Conservation (phyloP, 2,888 invertebrate species). For the Mactromeris polynyma region DNA sequence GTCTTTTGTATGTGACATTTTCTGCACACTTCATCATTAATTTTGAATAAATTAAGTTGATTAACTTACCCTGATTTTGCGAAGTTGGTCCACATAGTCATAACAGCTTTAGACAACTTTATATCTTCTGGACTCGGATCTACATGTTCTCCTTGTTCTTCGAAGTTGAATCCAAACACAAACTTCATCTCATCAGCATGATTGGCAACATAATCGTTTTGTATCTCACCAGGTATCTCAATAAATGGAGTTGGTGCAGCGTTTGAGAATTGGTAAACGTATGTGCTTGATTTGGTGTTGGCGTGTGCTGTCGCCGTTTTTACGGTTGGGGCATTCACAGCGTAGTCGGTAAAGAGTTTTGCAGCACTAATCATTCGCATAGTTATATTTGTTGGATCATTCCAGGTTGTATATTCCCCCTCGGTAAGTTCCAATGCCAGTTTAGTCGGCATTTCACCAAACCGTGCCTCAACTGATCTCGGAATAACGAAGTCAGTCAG, state of each 20-base stretch:
- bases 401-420: slow-evolving; percentile 9
- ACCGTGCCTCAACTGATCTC: neutral
- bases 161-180: neutral
- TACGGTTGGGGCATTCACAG: slow-evolving; percentile 14
- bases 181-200: slow-evolving; percentile 19
- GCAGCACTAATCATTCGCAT: neutral
- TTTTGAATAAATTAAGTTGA: neutral
- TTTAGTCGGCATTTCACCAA: neutral
- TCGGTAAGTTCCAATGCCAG: neutral
- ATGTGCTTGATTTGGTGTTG: neutral
- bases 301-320: slow-evolving; percentile 6
- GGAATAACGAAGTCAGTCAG: slow-evolving; percentile 3
- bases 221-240: neutral
- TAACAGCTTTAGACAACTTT: slow-evolving; percentile 17
- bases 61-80: slow-evolving; percentile 19
- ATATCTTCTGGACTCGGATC: neutral
- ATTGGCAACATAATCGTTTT: neutral
- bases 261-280: slow-evolving; percentile 18
- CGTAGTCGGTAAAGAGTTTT: neutral
- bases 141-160: neutral
- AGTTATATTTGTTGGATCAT: neutral
- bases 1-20: too few relatives aligned
- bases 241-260: neutral
- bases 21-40: too few relatives aligned
- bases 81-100: slow-evolving; percentile 32